phyloP scores from a whole-genome alignment of 2,113 vertebrate species.

The Plotosus lineatus region DNA sequence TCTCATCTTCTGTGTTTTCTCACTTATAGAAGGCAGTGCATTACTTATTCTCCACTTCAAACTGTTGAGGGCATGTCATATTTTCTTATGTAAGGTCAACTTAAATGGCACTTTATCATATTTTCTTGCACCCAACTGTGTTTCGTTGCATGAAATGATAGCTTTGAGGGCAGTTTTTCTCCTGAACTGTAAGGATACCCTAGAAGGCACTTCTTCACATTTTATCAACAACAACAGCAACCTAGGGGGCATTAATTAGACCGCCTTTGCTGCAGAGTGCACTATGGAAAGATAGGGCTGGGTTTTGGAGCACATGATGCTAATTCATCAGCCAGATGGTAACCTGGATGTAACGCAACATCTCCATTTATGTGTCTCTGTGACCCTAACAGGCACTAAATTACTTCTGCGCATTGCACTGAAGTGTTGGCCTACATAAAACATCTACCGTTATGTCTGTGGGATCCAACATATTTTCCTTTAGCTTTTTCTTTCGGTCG shows the following conservation, averaged over 20 bases:
- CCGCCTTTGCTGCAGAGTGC: not conserved
- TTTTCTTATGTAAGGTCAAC: too few species aligned
- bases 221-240: not conserved
- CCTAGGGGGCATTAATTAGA: not conserved
- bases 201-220: not conserved
- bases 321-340: not conserved
- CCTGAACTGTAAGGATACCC: not conserved
- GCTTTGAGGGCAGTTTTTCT: not conserved
- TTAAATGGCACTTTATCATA: not conserved
- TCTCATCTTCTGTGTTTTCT: not conserved
- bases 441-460: not conserved
- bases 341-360: not conserved
- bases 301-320: not conserved
- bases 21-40: not conserved
- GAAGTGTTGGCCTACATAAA: not conserved
- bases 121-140: too few species aligned
- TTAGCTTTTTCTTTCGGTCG: not conserved
- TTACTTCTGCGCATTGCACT: not conserved
- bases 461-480: not conserved
- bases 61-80: too few species aligned
- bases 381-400: not conserved
- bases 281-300: not conserved
- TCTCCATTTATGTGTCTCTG: not conserved
- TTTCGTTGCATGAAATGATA: not conserved
- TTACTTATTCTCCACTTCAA: not conserved